Conservation (phyloP, 2,888 invertebrate genomes). For the Andrena bucephala region DNA sequence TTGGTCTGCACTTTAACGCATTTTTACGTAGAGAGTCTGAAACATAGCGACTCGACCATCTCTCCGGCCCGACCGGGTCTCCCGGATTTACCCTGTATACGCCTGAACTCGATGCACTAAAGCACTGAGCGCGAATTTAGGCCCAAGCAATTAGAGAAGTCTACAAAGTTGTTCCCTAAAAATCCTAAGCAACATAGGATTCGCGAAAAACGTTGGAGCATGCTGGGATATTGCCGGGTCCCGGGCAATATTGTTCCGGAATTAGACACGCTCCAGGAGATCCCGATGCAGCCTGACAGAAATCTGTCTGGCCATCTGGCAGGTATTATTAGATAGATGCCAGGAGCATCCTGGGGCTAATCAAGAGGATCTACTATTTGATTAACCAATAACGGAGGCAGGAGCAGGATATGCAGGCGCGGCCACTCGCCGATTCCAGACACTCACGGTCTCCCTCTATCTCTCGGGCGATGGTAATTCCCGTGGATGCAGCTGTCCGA, state of each 20-base stretch:
- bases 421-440: conserved; percentile 34
- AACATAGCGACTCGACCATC: too few species aligned
- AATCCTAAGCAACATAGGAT: background rate
- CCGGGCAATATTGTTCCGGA: conserved; percentile 47
- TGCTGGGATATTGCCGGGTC: conserved; percentile 9
- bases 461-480: conserved; percentile 24
- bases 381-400: conserved; percentile 67
- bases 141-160: too few species aligned
- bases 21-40: too few species aligned
- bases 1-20: too few species aligned
- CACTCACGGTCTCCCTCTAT: conserved; percentile 1
- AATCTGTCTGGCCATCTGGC: conserved; percentile 66
- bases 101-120: too few species aligned
- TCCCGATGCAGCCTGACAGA: conserved; percentile 36
- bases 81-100: too few species aligned
- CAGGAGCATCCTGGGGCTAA: conserved; percentile 59
- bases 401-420: conserved; percentile 31
- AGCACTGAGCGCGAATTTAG: too few species aligned
- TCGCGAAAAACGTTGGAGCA: background rate
- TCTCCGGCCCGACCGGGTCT: too few species aligned
- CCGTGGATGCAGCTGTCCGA: conserved; percentile 1
- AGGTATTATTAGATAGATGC: conserved; percentile 59
- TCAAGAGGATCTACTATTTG: conserved; percentile 67
- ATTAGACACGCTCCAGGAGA: conserved; percentile 63
- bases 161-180: too few species aligned